Percentiles rank a stretch among this genome's conserved stretches.
Conservation (phyloP, 2,888 invertebrate species). For the Calliscelio sp. region DNA sequence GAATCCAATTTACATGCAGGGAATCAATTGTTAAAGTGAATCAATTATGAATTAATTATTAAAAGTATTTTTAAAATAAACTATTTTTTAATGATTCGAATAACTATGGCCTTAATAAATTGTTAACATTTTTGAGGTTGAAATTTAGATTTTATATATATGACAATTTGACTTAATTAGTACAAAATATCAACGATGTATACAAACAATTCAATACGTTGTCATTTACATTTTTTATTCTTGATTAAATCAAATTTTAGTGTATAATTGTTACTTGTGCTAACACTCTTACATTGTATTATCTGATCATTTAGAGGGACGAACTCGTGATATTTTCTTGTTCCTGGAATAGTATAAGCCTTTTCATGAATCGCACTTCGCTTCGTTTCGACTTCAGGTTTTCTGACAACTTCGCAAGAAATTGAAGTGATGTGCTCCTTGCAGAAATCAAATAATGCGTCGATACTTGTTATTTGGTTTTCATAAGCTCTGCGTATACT, state of each 20-base stretch:
- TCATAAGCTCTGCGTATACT: conserved; percentile 1
- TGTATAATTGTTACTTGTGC: not conserved
- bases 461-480: conserved; percentile 5
- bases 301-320: not conserved
- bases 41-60: too few species aligned
- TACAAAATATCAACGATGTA: too few species aligned
- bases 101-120: too few species aligned
- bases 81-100: too few species aligned
- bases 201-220: too few species aligned
- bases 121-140: too few species aligned
- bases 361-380: not conserved
- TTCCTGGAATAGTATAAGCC: conserved; percentile 29
- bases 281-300: conserved; percentile 8
- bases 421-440: not conserved
- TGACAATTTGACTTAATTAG: too few species aligned
- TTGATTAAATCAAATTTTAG: not conserved
- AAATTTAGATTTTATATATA: too few species aligned
- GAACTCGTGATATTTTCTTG: conserved; percentile 20
- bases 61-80: too few species aligned
- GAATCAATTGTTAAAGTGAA: too few species aligned
- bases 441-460: not conserved
- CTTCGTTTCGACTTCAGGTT: conserved; percentile 3
- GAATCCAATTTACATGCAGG: too few species aligned
- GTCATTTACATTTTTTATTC: not conserved
- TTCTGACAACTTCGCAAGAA: conserved; percentile 10